Base-by-base conservation (phyloP, 2,113 vertebrate species). In the Oriolus oriolus region DNA sequence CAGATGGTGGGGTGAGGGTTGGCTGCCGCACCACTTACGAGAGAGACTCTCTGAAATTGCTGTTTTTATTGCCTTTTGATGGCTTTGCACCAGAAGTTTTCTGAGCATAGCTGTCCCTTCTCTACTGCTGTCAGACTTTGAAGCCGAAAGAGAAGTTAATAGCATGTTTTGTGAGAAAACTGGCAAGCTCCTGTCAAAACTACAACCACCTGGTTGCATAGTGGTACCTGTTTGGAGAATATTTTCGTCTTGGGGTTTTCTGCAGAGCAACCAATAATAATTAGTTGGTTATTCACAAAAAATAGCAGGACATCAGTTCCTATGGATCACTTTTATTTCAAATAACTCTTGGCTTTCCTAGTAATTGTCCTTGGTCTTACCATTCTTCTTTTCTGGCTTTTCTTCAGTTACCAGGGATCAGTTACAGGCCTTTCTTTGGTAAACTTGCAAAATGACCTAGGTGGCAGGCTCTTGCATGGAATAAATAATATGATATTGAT, bases 11-110 rank as follows among this genome's bases (percentile, higher is more conserved):
- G 9, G 7, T 15, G 13, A 47, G 12, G 11, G 16, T 49, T 89
- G 73, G 30, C 50, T 83, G 49, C 41, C 41, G 1, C 21, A 54
- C 33, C 16, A 8, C 27, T 26, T 56, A 10, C 0, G 0, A 39
- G 21, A 50, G 19, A 37, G 24, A 37, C 18, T 35, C 45, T 68
- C 59, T 78, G 35, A 44, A 63, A 31, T 52, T 21, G 31, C 42
- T 73, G 35, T 27, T 86, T 78, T 77, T 50, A 31, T 54, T 80
- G 57, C 19, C 22, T 84, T 66, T 49, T 3, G 1, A 21, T 52
- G 33, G 9, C 11, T 93, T 63, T 64, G 66, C 30, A 60, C 33
- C 7, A 5, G 4, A 87, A 30, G 15, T 66, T 74, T 73, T 86
- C 56, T 35, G 23, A 47, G 49, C 1, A 1, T 71, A 47, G 22